These are phyloP conservation scores for Buceros bicornis DNA, from an alignment of 2,797 vertebrate genomes.

Conservation along the genomic window DNA sequence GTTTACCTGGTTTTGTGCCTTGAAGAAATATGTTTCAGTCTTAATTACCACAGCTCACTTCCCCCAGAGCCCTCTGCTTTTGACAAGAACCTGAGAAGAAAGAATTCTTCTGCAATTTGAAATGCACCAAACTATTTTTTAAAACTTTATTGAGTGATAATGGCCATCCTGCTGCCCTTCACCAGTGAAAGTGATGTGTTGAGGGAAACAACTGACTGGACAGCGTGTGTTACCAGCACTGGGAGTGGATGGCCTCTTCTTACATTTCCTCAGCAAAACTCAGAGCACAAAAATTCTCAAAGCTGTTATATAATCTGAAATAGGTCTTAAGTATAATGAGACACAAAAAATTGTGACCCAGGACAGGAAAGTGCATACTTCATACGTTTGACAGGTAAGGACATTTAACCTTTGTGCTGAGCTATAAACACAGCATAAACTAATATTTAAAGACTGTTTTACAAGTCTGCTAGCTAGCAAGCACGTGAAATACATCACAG, in stretches of 20 bases:
- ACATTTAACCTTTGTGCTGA: background rate
- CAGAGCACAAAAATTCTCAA: background rate
- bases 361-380: background rate
- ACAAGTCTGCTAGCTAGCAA: background rate
- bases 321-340: background rate
- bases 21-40: slow-evolving; percentile 13
- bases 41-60: slow-evolving; percentile 57
- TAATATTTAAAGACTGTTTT: background rate
- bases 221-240: rapidly evolving
- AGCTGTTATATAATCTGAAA: background rate
- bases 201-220: background rate
- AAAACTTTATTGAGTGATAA: background rate
- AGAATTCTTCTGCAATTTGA: background rate
- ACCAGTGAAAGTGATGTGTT: background rate
- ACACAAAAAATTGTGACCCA: background rate
- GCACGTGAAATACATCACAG: background rate
- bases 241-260: background rate
- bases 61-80: slow-evolving; percentile 1
- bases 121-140: background rate
- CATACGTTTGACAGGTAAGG: background rate
- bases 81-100: background rate
- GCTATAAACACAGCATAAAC: background rate
- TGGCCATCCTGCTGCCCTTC: background rate
- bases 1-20: slow-evolving; percentile 14
- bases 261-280: background rate